phyloP scores from a whole-genome alignment of 2,797 vertebrate genomes.

The Pseudochirops corinnae region DNA sequence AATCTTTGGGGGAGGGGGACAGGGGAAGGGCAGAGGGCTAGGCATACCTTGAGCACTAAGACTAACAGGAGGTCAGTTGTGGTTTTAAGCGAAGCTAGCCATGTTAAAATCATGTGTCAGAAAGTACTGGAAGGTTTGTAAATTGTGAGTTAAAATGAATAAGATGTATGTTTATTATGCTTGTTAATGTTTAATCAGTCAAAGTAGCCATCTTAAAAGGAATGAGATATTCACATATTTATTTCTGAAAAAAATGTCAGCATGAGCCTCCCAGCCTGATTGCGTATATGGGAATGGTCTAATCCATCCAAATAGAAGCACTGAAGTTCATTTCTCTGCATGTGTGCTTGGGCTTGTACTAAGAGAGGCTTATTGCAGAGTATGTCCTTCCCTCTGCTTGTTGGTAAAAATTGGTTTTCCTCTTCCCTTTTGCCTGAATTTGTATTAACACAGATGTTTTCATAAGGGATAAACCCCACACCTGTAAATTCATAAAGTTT shows the following conservation, averaged over 20 bases:
- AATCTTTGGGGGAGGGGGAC: slow-evolving; percentile 40
- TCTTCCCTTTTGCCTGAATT: slow-evolving; percentile 79
- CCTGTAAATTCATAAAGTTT: slow-evolving; percentile 80
- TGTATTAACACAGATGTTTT: slow-evolving; percentile 86
- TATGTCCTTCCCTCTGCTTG: slow-evolving; percentile 82
- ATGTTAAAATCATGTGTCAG: slow-evolving; percentile 2
- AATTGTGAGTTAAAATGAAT: slow-evolving; percentile 66
- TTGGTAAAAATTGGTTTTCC: slow-evolving; percentile 81
- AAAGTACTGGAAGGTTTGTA: slow-evolving; percentile 61
- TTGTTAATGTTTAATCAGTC: slow-evolving; percentile 64
- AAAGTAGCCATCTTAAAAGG: slow-evolving; percentile 73
- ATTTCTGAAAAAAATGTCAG: slow-evolving; percentile 74
- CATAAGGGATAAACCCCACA: slow-evolving; percentile 81
- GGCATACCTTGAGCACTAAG: slow-evolving; percentile 22
- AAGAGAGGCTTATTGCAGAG: slow-evolving; percentile 81
- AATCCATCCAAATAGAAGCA: slow-evolving; percentile 74
- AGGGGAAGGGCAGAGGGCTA: background rate
- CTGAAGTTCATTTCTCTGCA: slow-evolving; percentile 82
- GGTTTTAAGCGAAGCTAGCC: slow-evolving; percentile 61
- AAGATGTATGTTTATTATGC: slow-evolving; percentile 53
- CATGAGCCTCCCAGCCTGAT: slow-evolving; percentile 65
- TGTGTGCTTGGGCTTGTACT: slow-evolving; percentile 86
- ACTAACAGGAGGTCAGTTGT: slow-evolving; percentile 65
- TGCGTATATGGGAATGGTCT: slow-evolving; percentile 79
- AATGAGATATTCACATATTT: slow-evolving; percentile 69